Percentiles rank a stretch among this genome's conserved stretches.
phyloP scores from a whole-genome alignment of 2,113 vertebrate species.

The Caretta caretta region DNA sequence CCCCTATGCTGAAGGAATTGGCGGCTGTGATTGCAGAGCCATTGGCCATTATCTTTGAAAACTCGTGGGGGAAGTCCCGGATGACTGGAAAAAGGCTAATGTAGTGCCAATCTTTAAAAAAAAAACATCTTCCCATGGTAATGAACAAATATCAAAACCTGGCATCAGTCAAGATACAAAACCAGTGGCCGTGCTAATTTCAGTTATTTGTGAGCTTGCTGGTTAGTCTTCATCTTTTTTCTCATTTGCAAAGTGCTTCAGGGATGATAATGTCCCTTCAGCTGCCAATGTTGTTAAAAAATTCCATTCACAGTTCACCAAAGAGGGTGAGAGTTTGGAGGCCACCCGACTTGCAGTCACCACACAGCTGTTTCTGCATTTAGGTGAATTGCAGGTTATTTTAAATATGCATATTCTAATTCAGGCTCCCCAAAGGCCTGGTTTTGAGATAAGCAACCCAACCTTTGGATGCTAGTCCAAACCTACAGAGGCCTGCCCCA shows the following conservation, averaged over 20 bases:
- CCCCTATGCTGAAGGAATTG: no score
- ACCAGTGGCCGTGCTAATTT: not conserved
- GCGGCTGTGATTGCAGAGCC: no score
- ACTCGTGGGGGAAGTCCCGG: no score
- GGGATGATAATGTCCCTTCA: not conserved
- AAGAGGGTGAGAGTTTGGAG: accelerated
- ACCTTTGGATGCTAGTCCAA: not conserved
- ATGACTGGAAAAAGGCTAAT: no score
- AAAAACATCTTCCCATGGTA: not conserved
- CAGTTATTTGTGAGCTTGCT: not conserved
- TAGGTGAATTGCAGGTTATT: accelerated
- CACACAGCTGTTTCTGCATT: not conserved
- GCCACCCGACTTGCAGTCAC: not conserved
- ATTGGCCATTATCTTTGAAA: no score
- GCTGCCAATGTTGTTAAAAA: not conserved
- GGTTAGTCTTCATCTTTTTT: not conserved
- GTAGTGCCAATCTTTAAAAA: no score
- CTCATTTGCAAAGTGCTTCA: not conserved
- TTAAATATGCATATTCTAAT: not conserved
- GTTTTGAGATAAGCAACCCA: not conserved
- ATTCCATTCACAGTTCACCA: not conserved
- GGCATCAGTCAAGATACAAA: not conserved
- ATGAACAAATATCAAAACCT: not conserved
- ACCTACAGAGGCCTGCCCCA: not conserved
- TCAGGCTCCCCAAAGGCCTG: not conserved